Evolutionary conservation across 2,888 invertebrate species (phyloP), one percentile per base, ranked within the genome.

Genomic region (Perdita meconis): DNA sequence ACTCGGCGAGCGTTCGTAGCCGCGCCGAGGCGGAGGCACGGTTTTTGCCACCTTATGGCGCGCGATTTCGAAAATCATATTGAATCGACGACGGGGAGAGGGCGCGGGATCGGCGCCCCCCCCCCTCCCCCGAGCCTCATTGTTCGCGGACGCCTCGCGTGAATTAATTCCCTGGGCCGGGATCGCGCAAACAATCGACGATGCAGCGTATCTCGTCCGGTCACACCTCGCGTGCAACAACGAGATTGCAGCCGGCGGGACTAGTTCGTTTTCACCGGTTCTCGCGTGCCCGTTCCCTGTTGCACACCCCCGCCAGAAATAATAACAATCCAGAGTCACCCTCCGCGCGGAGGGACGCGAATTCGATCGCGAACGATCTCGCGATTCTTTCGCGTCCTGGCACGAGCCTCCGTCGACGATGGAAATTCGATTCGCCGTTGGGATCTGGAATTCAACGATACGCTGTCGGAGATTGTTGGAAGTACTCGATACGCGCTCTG

Each of bases 31-130:
- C 61, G 50, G 69, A 36, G 50, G 6, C 38, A n/a, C 38, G 64
- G 75, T 42, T 77, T 78, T 78, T 67, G 53, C 22, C 80, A 84
- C 89, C 89, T 89, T 89, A 89, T 89, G 89, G 89, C 87, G 87
- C 65, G 73, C 81, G 83, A 89, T 89, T 89, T 88, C 87, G 87
- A 86, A 72, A 89, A 89, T 89, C 89, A 81, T 83, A 89, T 89
- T 89, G 86, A 86, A 89, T 86, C 85, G 53, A 50, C 13, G 19
- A 22, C 44, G 47, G 81, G 84, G 85, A 81, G 67, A 76, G 63
- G 34, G 64, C 16, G 40, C 51, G 40, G 64, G 47, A 50, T 34
- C 47, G 47, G 47, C 36, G n/a, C n/a, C n/a, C n/a, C n/a, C n/a
- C n/a, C n/a, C n/a, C n/a, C n/a, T n/a, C n/a, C n/a, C 24, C 26